Conservation (phyloP, 1,140 invertebrate species). For the Laupala kohalensis region DNA sequence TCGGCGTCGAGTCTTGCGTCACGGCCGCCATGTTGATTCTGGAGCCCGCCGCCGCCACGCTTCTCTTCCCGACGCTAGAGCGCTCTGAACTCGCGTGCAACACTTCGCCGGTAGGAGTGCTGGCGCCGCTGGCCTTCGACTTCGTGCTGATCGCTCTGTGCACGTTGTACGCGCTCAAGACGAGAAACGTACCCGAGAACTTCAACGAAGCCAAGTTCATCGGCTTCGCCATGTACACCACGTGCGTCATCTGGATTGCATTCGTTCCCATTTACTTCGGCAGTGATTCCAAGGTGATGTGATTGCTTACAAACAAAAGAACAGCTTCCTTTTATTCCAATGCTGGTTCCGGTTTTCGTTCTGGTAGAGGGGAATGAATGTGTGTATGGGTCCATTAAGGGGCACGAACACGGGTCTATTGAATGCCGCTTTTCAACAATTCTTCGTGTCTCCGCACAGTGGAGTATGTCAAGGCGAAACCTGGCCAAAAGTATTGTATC, state of each 20-base stretch:
- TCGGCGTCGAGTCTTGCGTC: constrained; percentile 55
- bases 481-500: no score
- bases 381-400: no score
- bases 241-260: constrained; percentile 78
- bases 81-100: constrained; percentile 54
- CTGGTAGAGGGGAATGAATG: no score
- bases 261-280: constrained; percentile 77
- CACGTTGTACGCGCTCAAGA: constrained; percentile 74
- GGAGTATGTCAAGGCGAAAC: no score
- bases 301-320: no score
- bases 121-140: constrained; percentile 66
- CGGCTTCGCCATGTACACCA: constrained; percentile 78
- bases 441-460: no score
- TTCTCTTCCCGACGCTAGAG: constrained; percentile 40
- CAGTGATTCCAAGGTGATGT: constrained; percentile 52
- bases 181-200: constrained; percentile 75
- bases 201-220: constrained; percentile 79
- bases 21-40: constrained; percentile 52
- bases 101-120: constrained; percentile 49
- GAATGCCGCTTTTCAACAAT: no score
- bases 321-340: no score
- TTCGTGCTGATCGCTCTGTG: constrained; percentile 65
- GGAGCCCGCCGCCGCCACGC: constrained; percentile 48
- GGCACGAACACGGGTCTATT: no score
- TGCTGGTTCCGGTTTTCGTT: no score